Base-by-base conservation (phyloP, 37 sponge, comb jelly and placozoan genomes). In the Beroe forskalii region DNA sequence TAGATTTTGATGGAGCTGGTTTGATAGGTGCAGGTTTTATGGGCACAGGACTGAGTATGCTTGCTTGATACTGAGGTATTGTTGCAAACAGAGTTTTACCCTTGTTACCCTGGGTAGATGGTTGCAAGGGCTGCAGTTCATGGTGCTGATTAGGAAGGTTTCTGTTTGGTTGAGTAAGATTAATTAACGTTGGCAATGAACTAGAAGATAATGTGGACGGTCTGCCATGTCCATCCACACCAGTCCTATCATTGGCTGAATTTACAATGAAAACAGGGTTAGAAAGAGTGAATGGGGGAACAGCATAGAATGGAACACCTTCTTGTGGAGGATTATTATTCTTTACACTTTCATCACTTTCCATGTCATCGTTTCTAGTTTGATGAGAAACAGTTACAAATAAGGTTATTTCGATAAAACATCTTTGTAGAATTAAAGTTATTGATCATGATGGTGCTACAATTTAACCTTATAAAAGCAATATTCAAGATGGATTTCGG, bases 1-100 rank as follows among this genome's bases (percentile, higher is more conserved):
- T 36, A 33, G 72, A 69, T 17, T 69, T 69, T 2, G 55, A 48
- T n/a, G n/a, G 20, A 32, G 72, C 72, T 69, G 72, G 72, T 69
- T 69, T 69, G 19, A 69, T 32, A 36, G 72, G 17, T 2, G 32
- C 38, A 35, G 72, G 72, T 69, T 69, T 69, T 14, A 69, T 32
- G 32, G 72, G 33, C 28, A 69, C 36, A 20, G 72, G 72, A 33
- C 32, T 69, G 37, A 69, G 38, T 36, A 36, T 6, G 27, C 12
- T 32, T 2, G 37, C 72, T 32, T 69, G 72, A 33, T 69, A 69
- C 36, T 14, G 36, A 36, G 72, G 72, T 9, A 69, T 37, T 33
- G 72, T 48, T 6, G 12, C 12, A 48, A 17, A 48, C 12, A 12
- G 55, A 17, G 12, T 12, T 17, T 6, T 6, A 17, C 12, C 12